phyloP scores from a whole-genome alignment of 2,888 invertebrate genomes.

The Dusona sp. region DNA sequence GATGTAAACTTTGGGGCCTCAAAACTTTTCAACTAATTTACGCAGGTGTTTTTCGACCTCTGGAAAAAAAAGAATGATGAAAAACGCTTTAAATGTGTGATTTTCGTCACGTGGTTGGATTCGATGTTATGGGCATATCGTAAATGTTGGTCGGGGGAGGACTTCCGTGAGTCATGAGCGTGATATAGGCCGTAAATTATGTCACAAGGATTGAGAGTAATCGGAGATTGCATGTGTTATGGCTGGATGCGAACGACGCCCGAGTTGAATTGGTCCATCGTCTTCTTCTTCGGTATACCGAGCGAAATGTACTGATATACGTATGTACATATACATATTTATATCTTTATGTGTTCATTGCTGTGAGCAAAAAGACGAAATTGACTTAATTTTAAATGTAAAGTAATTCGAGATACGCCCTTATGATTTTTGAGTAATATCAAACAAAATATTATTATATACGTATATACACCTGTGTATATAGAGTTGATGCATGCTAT shows the following conservation, averaged over 20 bases:
- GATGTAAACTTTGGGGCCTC: neutral
- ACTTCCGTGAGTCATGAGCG: constrained; percentile 64
- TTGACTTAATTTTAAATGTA: neutral
- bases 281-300: constrained; percentile 34
- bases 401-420: constrained; percentile 5
- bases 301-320: constrained; percentile 27
- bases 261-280: constrained; percentile 14
- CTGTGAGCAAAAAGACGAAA: constrained; percentile 7
- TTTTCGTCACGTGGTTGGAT: constrained; percentile 13
- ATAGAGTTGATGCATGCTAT: constrained; percentile 10
- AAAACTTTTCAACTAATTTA: neutral
- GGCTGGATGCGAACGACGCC: constrained; percentile 52
- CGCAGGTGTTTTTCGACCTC: neutral
- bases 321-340: constrained; percentile 16
- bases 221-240: constrained; percentile 66
- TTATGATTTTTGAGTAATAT: neutral
- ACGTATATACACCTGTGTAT: neutral
- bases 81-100: neutral
- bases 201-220: constrained; percentile 67
- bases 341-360: constrained; percentile 12
- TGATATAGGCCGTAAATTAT: constrained; percentile 65
- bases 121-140: constrained; percentile 2
- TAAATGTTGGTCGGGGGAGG: constrained; percentile 28
- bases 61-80: neutral
- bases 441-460: neutral